Evolutionary conservation across 2,113 vertebrate genomes (phyloP).

Genomic region (Oreotragus oreotragus): DNA sequence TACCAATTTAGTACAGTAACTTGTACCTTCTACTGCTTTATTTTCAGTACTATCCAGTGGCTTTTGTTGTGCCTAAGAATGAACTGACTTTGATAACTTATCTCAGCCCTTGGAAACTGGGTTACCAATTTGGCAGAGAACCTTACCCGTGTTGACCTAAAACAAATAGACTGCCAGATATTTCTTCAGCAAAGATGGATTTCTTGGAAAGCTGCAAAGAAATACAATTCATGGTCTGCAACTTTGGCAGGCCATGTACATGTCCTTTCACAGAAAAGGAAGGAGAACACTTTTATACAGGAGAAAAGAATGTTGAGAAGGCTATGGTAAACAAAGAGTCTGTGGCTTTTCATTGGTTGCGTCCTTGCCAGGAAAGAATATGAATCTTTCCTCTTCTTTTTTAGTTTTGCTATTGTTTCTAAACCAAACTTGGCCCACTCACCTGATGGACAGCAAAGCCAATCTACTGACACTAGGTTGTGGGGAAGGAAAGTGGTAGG

Average conservation of each 20-base stretch:
- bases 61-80: background rate
- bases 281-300: background rate
- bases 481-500: background rate
- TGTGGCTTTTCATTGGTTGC: background rate
- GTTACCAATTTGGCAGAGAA: background rate
- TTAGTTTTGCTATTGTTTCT: background rate
- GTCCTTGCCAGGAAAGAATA: background rate
- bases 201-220: background rate
- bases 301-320: background rate
- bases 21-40: background rate
- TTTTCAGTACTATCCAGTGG: background rate
- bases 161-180: background rate
- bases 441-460: background rate
- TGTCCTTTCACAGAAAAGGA: background rate
- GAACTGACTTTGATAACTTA: background rate
- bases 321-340: background rate
- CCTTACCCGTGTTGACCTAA: background rate
- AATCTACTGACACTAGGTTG: background rate
- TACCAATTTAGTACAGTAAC: background rate
- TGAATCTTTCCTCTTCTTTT: background rate
- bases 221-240: background rate
- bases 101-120: background rate
- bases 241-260: background rate
- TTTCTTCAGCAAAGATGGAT: background rate
- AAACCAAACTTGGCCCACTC: background rate